Evolutionary conservation across 2,113 vertebrate genomes (phyloP).

Genomic region (Suncus etruscus): DNA sequence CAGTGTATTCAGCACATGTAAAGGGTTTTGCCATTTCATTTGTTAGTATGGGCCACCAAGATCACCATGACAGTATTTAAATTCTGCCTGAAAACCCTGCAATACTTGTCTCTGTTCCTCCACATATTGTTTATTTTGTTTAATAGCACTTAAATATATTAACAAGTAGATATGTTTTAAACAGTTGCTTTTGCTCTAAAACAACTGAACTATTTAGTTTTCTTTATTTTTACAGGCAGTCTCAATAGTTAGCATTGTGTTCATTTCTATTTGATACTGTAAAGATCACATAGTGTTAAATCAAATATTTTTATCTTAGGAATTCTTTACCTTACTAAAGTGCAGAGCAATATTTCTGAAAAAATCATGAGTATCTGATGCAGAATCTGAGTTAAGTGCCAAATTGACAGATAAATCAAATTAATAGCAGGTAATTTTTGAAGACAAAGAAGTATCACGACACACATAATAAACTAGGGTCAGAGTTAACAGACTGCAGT

Average conservation of each 20-base stretch:
- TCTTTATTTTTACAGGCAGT: neutral
- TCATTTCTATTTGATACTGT: neutral
- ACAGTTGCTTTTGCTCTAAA: conserved; percentile 1
- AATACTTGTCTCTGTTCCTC: neutral
- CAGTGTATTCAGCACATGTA: no score
- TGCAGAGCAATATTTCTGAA: neutral
- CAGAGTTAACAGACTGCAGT: rapidly evolving
- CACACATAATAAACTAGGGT: neutral
- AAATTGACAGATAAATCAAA: neutral
- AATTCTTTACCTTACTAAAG: neutral
- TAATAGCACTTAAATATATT: neutral
- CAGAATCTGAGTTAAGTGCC: conserved; percentile 3
- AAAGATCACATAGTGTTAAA: neutral
- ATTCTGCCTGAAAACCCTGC: no score
- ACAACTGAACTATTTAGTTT: neutral
- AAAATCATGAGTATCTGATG: neutral
- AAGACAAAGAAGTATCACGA: neutral
- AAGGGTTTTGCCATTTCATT: no score
- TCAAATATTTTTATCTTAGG: neutral
- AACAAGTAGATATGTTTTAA: neutral
- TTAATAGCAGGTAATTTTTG: neutral
- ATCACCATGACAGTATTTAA: no score
- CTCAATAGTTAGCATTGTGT: neutral
- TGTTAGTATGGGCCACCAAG: no score
- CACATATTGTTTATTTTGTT: conserved; percentile 18